phyloP scores from a whole-genome alignment of 2,797 vertebrate species.

The Ataeniobius toweri region DNA sequence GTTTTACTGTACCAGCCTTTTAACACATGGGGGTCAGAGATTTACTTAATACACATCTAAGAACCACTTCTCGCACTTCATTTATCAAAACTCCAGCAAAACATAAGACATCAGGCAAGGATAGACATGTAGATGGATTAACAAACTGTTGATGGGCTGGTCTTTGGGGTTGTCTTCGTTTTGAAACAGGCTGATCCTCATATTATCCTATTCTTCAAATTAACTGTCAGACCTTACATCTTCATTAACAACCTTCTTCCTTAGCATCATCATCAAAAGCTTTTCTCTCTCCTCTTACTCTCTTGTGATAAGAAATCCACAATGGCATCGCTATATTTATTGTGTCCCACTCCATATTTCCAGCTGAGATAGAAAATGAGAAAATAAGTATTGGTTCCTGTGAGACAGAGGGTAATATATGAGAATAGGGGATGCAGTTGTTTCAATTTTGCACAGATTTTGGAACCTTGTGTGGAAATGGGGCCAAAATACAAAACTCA shows the following conservation, averaged over 20 bases:
- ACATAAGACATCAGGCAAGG: no score
- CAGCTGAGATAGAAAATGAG: neutral
- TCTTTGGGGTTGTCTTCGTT: neutral
- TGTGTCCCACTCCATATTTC: neutral
- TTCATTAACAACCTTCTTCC: neutral
- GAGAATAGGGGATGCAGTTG: neutral
- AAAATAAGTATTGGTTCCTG: neutral
- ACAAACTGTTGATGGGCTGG: no score
- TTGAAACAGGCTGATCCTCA: neutral
- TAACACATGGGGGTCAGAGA: no score
- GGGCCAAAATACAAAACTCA: neutral
- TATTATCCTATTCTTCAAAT: neutral
- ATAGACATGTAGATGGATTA: no score
- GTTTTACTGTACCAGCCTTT: no score
- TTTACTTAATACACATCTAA: no score
- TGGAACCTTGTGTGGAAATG: neutral
- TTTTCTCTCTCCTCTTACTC: neutral
- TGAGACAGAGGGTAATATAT: conserved; percentile 2
- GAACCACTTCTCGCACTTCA: no score
- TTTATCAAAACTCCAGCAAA: no score
- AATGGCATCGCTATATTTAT: neutral
- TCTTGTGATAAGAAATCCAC: neutral
- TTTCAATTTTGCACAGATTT: neutral
- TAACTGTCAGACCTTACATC: neutral
- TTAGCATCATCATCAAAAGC: neutral